phyloP scores from a whole-genome alignment of 2,113 vertebrate genomes.

The Lampris megalopsis region DNA sequence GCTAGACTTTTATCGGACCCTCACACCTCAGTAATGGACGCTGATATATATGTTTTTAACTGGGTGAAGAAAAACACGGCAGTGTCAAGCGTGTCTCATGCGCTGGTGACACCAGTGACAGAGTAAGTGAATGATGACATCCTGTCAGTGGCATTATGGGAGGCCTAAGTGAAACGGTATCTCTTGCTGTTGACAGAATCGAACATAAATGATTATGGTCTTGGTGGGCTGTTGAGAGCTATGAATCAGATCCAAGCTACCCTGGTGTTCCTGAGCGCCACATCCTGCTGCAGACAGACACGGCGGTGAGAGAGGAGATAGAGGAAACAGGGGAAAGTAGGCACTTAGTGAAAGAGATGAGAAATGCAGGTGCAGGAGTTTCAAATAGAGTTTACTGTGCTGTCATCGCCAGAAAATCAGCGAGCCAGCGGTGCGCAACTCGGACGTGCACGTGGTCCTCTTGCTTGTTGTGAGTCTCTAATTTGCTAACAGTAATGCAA shows the following conservation, averaged over 20 bases:
- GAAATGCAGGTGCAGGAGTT: constrained; percentile 40
- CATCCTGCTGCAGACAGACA: constrained; percentile 42
- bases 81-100: constrained; percentile 48
- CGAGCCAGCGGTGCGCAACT: not conserved
- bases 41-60: constrained; percentile 58
- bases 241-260: constrained; percentile 67
- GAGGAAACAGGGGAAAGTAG: constrained; percentile 50
- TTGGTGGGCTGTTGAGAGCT: constrained; percentile 57
- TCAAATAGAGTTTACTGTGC: constrained; percentile 17
- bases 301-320: constrained; percentile 26
- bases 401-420: constrained; percentile 16
- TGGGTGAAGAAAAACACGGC: constrained; percentile 39
- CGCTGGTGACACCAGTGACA: constrained; percentile 70
- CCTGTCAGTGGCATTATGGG: constrained; percentile 66
- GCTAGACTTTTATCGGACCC: constrained; percentile 70
- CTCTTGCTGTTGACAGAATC: constrained; percentile 55
- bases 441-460: not conserved
- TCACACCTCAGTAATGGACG: constrained; percentile 74
- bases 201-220: constrained; percentile 61
- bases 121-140: constrained; percentile 75
- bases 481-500: constrained; percentile 13
- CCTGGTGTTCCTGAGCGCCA: constrained; percentile 50
- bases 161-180: constrained; percentile 68
- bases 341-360: constrained; percentile 46
- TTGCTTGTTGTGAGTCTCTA: not conserved